Percentiles rank a stretch among this genome's conserved stretches.
These are phyloP conservation scores for Tetrapedia diversipes DNA, from an alignment of 2,888 invertebrate species.

Conservation along the genomic window DNA sequence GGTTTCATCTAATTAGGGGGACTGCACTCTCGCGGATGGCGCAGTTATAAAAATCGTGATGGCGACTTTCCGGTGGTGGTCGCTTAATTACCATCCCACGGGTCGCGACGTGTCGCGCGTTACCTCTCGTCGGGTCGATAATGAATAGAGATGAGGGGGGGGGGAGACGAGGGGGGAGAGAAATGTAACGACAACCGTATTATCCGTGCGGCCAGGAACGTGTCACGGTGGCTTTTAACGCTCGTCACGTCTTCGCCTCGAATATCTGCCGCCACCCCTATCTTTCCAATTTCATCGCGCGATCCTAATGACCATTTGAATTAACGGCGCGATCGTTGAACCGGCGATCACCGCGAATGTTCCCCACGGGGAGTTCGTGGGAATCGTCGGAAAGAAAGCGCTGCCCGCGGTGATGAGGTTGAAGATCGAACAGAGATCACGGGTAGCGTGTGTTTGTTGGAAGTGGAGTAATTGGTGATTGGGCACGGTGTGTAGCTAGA, in stretches of 20 bases:
- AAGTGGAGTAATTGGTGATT: not conserved
- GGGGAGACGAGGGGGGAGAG: too few species aligned
- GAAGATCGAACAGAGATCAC: not conserved
- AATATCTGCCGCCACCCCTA: slow-evolving; percentile 14
- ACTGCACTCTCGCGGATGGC: not conserved
- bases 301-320: slow-evolving; percentile 52
- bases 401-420: not conserved
- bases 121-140: slow-evolving; percentile 41
- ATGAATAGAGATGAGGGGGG: slow-evolving; percentile 39
- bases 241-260: slow-evolving; percentile 39
- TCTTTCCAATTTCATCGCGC: slow-evolving; percentile 57
- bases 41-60: slow-evolving; percentile 28
- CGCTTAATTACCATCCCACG: slow-evolving; percentile 38
- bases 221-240: slow-evolving; percentile 40
- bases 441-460: not conserved
- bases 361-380: not conserved
- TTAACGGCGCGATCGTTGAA: slow-evolving; percentile 50
- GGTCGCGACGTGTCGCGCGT: slow-evolving; percentile 13
- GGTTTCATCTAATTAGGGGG: slow-evolving; percentile 29
- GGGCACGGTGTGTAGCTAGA: too few species aligned
- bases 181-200: slow-evolving; percentile 48
- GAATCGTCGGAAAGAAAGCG: slow-evolving; percentile 3
- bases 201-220: slow-evolving; percentile 41
- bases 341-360: not conserved
- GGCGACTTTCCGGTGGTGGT: slow-evolving; percentile 16